phyloP scores from a whole-genome alignment of 2,797 vertebrate species.

The Salarias fasciatus region DNA sequence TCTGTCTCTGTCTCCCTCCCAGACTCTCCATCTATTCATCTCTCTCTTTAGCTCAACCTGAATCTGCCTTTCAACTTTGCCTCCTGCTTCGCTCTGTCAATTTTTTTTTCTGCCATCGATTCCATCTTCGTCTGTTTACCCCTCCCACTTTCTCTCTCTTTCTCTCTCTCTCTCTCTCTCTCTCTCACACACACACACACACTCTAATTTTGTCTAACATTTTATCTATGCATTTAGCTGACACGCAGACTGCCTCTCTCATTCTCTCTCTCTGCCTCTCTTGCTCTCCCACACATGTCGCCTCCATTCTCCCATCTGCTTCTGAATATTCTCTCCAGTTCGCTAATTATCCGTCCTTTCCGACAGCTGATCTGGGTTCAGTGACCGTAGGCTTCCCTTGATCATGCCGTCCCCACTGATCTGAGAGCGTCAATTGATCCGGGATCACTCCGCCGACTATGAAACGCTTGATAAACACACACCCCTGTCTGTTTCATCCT shows the following conservation, averaged over 20 bases:
- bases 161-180: background rate
- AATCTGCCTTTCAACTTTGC: conserved; percentile 26
- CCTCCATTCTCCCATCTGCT: conserved; percentile 71
- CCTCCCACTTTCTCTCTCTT: background rate
- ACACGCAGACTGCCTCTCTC: conserved; percentile 41
- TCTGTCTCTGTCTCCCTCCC: conserved; percentile 15
- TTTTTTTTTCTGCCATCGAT: background rate
- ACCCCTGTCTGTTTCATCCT: conserved; percentile 43
- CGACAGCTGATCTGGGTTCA: conserved; percentile 67
- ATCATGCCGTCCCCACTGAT: conserved; percentile 56
- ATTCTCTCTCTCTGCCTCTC: conserved; percentile 13
- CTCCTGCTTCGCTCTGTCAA: background rate
- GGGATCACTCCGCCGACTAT: conserved; percentile 47
- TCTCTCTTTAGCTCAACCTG: conserved; percentile 10
- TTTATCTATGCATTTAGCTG: conserved; percentile 52
- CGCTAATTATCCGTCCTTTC: conserved; percentile 66
- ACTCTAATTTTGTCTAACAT: conserved; percentile 45
- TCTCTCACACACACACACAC: conserved; percentile 10
- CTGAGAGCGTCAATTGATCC: conserved; percentile 62
- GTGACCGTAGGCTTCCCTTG: conserved; percentile 62
- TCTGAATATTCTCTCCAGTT: conserved; percentile 61
- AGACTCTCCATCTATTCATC: conserved; percentile 24
- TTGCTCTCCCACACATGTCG: conserved; percentile 50
- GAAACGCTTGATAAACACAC: conserved; percentile 55
- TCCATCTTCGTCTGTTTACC: background rate